These are phyloP conservation scores for Gymnobelideus leadbeateri DNA, from an alignment of 2,113 vertebrate species.

Conservation along the genomic window DNA sequence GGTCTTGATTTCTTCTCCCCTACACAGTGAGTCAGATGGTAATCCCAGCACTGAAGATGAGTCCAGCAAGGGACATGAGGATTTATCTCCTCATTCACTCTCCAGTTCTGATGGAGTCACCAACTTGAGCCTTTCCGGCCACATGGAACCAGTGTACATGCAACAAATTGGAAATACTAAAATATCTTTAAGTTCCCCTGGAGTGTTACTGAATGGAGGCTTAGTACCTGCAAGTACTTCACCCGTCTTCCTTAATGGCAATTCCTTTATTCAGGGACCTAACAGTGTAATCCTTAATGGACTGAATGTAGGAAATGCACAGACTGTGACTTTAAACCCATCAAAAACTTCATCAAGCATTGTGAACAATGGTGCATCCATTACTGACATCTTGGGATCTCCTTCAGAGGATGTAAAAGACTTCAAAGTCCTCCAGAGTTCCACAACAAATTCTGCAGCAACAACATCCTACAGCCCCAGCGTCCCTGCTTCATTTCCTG, in stretches of 20 bases:
- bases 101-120: slow-evolving; percentile 90
- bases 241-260: slow-evolving; percentile 94
- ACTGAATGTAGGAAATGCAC: slow-evolving; percentile 92
- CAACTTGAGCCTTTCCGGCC: slow-evolving; percentile 88
- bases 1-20: slow-evolving; percentile 75
- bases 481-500: slow-evolving; percentile 87
- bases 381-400: slow-evolving; percentile 90
- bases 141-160: slow-evolving; percentile 94
- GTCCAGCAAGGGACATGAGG: slow-evolving; percentile 98
- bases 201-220: slow-evolving; percentile 93
- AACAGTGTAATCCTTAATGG: slow-evolving; percentile 96
- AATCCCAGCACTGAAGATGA: slow-evolving; percentile 99
- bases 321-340: slow-evolving; percentile 91
- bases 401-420: slow-evolving; percentile 90
- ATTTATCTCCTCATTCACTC: slow-evolving; percentile 94
- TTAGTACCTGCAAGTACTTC: slow-evolving; percentile 91
- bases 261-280: slow-evolving; percentile 96
- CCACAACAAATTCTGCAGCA: slow-evolving; percentile 84
- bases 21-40: slow-evolving; percentile 94
- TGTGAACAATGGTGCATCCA: slow-evolving; percentile 89
- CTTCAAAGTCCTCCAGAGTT: slow-evolving; percentile 88
- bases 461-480: slow-evolving; percentile 87
- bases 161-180: slow-evolving; percentile 98
- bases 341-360: slow-evolving; percentile 87
- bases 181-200: slow-evolving; percentile 90